Conservation (phyloP, 2,888 invertebrate species). For the Mallateleia sp. region DNA sequence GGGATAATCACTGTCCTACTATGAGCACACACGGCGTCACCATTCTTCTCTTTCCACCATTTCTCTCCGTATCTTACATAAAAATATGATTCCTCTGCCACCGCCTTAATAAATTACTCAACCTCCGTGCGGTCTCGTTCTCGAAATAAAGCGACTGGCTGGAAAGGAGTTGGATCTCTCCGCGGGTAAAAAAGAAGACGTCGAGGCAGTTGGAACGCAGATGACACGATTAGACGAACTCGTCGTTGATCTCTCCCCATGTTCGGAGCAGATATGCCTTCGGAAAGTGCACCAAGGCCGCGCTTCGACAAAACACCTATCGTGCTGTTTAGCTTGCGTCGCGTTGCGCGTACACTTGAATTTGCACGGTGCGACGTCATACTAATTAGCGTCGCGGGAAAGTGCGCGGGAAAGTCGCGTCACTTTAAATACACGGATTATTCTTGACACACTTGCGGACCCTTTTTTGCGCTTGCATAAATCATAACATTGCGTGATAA, state of each 20-base stretch:
- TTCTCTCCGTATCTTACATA: too few species aligned
- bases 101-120: constrained; percentile 21
- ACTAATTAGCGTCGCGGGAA: constrained; percentile 67
- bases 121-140: not conserved
- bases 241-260: constrained; percentile 89
- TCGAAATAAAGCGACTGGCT: constrained; percentile 10
- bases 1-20: too few species aligned
- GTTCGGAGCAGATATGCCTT: constrained; percentile 83
- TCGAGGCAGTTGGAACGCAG: constrained; percentile 84
- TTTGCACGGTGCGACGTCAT: constrained; percentile 51
- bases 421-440: constrained; percentile 32
- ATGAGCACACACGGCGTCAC: too few species aligned
- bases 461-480: constrained; percentile 20
- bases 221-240: constrained; percentile 87
- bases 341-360: constrained; percentile 48
- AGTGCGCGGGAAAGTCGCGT: constrained; percentile 67
- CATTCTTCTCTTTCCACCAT: too few species aligned
- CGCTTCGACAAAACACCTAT: constrained; percentile 46
- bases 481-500: constrained; percentile 21
- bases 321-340: constrained; percentile 32
- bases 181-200: constrained; percentile 51
- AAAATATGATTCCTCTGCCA: constrained; percentile 4
- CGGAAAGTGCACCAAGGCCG: constrained; percentile 73
- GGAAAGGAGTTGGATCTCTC: constrained; percentile 36
- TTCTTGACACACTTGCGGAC: constrained; percentile 52